Evolutionary conservation across 2,113 vertebrate species (phyloP).

Genomic region (Lota lota): DNA sequence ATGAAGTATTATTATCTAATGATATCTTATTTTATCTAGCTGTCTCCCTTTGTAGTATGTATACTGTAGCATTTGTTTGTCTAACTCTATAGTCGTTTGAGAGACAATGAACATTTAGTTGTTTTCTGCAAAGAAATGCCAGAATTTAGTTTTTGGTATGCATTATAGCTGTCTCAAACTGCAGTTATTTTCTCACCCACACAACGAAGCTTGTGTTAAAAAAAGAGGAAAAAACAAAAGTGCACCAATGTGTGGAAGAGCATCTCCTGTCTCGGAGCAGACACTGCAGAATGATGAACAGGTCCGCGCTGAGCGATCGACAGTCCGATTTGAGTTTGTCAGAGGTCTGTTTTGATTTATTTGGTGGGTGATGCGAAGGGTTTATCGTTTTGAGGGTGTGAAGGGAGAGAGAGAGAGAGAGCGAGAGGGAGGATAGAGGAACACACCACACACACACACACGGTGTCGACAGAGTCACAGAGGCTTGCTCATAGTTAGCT

Average conservation of each 20-base stretch:
- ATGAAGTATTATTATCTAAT: too few relatives aligned
- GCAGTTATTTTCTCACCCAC: too few relatives aligned
- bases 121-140: too few relatives aligned
- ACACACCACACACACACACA: too few relatives aligned
- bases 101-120: too few relatives aligned
- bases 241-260: slow-evolving; percentile 24
- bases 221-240: background rate
- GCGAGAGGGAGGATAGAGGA: slow-evolving; percentile 20
- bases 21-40: too few relatives aligned
- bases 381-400: background rate
- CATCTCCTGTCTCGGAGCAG: slow-evolving; percentile 28
- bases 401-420: slow-evolving; percentile 9
- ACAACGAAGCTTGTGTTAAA: background rate
- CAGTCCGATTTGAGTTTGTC: slow-evolving; percentile 54
- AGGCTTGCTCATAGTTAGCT: slow-evolving; percentile 63
- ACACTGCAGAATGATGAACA: slow-evolving; percentile 59
- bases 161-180: too few relatives aligned
- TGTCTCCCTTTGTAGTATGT: too few relatives aligned
- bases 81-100: too few relatives aligned
- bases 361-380: slow-evolving; percentile 18
- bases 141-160: too few relatives aligned
- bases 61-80: too few relatives aligned
- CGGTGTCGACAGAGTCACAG: background rate
- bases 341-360: slow-evolving; percentile 59
- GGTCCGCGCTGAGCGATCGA: slow-evolving; percentile 46